Evolutionary conservation across 2,797 vertebrate species (phyloP).

Genomic region (Pseudocheirus occidentalis): DNA sequence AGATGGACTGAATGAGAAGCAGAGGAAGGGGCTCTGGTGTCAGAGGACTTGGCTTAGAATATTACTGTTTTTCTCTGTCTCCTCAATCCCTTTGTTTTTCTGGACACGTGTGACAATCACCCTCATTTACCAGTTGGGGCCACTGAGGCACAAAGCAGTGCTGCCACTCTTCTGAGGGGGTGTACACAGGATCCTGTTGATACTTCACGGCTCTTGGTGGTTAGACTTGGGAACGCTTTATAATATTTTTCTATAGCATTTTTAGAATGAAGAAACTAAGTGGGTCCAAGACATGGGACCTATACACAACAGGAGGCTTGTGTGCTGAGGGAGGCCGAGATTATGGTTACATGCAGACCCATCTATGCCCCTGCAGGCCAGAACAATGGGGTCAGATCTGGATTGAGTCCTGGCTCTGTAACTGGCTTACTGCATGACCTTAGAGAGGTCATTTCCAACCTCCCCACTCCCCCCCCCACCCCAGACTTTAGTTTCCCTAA

Average conservation of each 20-base stretch:
- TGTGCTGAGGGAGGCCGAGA: background rate
- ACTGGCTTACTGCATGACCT: background rate
- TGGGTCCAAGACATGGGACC: background rate
- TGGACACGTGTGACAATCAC: background rate
- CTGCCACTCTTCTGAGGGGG: background rate
- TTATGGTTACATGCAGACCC: background rate
- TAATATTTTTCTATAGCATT: background rate
- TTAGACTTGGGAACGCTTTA: background rate
- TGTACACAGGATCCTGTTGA: background rate
- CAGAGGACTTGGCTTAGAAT: background rate
- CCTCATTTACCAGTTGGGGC: background rate
- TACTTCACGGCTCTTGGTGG: background rate
- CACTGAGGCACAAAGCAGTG: background rate
- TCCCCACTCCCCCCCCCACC: background rate
- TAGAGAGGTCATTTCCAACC: background rate
- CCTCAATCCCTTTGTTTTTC: background rate
- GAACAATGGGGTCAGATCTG: background rate
- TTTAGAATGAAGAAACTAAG: background rate
- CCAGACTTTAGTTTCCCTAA: background rate
- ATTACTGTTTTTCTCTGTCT: background rate
- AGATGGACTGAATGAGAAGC: background rate
- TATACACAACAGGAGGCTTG: background rate
- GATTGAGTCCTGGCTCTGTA: background rate
- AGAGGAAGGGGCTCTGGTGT: background rate
- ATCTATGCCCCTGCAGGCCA: background rate